Conservation (phyloP, 2,888 invertebrate genomes). For the Zaprionus bogoriensis region DNA sequence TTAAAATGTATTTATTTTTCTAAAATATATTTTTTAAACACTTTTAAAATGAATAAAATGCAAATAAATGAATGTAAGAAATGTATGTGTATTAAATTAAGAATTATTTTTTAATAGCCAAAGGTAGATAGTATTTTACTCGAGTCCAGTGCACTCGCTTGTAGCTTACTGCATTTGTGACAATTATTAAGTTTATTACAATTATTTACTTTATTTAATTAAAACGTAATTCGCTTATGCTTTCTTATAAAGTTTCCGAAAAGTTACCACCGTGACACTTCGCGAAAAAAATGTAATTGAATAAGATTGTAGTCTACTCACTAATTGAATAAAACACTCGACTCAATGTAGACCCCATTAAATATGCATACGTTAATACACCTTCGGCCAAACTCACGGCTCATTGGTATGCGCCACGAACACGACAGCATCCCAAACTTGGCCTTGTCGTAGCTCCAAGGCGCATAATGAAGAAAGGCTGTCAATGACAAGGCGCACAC, state of each 20-base stretch:
- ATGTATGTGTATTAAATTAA: no score
- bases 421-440: constrained; percentile 15
- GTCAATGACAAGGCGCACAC: constrained; percentile 35
- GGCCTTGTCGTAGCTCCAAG: constrained; percentile 13
- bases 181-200: not conserved
- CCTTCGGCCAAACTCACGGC: constrained; percentile 5
- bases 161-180: no score
- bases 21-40: no score
- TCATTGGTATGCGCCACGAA: constrained; percentile 40
- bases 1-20: no score
- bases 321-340: constrained; percentile 35
- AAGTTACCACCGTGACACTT: no score
- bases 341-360: constrained; percentile 16
- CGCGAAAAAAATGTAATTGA: not conserved
- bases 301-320: not conserved
- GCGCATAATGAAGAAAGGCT: constrained; percentile 26
- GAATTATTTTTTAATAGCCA: not conserved
- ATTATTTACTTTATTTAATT: not conserved
- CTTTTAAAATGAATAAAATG: not conserved
- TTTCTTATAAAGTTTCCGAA: not conserved
- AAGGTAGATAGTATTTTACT: no score
- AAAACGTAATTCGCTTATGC: not conserved
- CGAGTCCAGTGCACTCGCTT: no score
- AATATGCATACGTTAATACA: constrained; percentile 29
- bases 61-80: no score